phyloP scores from a whole-genome alignment of 2,888 invertebrate species.

The Volucella inanis region DNA sequence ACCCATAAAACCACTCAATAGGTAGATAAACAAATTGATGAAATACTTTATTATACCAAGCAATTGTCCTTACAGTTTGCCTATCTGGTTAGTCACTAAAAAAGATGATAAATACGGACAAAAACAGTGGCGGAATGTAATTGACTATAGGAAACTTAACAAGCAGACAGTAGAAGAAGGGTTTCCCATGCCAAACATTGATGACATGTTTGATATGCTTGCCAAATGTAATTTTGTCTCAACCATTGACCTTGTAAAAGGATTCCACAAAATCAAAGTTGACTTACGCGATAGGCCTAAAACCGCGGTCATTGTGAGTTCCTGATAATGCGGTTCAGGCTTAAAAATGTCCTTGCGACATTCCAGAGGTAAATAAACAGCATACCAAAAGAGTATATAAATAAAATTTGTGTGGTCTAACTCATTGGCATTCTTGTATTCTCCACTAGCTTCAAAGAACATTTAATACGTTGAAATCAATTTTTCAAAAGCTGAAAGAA shows the following conservation, averaged over 20 bases:
- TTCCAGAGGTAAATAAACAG: slow-evolving; percentile 35
- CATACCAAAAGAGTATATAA: slow-evolving; percentile 18
- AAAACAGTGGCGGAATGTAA: neutral
- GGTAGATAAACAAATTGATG: no score
- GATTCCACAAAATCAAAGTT: slow-evolving; percentile 76
- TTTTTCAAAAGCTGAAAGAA: slow-evolving; percentile 11
- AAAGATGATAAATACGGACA: no score
- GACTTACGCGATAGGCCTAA: slow-evolving; percentile 67
- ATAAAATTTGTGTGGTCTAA: slow-evolving; percentile 61
- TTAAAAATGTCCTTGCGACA: slow-evolving; percentile 27
- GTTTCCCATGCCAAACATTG: slow-evolving; percentile 14
- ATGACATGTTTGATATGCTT: neutral
- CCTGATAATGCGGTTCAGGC: slow-evolving; percentile 19
- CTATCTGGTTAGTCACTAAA: no score
- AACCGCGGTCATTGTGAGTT: slow-evolving; percentile 75
- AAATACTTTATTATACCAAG: slow-evolving; percentile 60
- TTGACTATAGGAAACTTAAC: neutral
- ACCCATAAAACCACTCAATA: no score
- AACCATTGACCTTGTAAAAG: slow-evolving; percentile 75
- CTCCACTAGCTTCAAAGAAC: slow-evolving; percentile 42
- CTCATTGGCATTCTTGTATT: slow-evolving; percentile 77
- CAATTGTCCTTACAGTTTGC: slow-evolving; percentile 39
- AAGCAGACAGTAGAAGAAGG: neutral
- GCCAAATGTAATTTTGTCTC: slow-evolving; percentile 74
- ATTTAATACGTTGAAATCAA: neutral